Evolutionary conservation across 2,888 invertebrate genomes (phyloP), one percentile per base, ranked within the genome.

Genomic region (Biston stratarius): DNA sequence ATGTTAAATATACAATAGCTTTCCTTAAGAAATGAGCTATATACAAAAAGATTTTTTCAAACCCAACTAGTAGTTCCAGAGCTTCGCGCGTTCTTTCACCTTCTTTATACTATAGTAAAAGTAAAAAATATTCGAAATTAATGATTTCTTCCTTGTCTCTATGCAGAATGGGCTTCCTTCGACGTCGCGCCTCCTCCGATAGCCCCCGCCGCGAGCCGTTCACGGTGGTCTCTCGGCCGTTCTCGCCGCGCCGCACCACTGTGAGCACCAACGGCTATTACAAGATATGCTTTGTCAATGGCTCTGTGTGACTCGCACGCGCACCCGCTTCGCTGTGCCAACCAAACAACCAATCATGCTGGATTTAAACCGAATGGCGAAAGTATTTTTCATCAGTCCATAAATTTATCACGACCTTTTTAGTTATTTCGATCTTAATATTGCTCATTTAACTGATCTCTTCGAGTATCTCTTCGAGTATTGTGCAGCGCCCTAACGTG

Each of bases 231-330:
- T 63, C 78, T 51, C 92, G 94, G 69, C 95, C 95, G 6, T 91
- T 94, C 81, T 95, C 95, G 5, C 95, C 95, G 56, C 94, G 94
- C 63, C 94, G 94, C 79, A 90, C 94, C 77, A 94, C 94, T 86
- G 95, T 95, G 93, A 94, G 92, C 92, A 93, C 88, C 89, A 87
- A 90, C 86, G 93, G 92, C 84, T 94, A 94, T 92, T 94, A 94
- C 92, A 94, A 94, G 91, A 94, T 94, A 80, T 94, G 94, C 94
- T 94, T 94, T 94, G 94, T 94, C 87, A 94, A 94, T 92, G 94
- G 93, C 92, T 92, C 91, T 88, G 90, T 93, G 83, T 94, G 88
- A 92, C 82, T 49, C 83, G 55, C 55, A 44, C 55, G 42, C 55
- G 81, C 83, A 81, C 81, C 55, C 78, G 83, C 80, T 86, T 80